phyloP scores from a whole-genome alignment of 2,888 invertebrate genomes.

The Ophion costatus region DNA sequence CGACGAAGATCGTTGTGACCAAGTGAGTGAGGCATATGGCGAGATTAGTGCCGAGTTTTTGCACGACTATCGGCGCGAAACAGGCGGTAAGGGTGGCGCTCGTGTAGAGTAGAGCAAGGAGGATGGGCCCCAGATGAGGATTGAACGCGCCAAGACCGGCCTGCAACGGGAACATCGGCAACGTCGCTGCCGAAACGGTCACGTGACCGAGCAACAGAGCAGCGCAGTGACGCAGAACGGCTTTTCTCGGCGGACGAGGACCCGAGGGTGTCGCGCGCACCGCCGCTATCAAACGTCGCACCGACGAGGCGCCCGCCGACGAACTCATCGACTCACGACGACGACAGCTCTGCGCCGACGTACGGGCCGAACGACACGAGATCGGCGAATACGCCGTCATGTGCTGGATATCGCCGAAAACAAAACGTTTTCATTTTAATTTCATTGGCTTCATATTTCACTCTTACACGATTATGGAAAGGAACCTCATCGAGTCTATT shows the following conservation, averaged over 20 bases:
- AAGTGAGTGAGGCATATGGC: slow-evolving; percentile 81
- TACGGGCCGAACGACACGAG: slow-evolving; percentile 83
- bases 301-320: slow-evolving; percentile 87
- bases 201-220: slow-evolving; percentile 85
- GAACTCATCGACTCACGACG: slow-evolving; percentile 84
- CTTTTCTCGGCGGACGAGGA: slow-evolving; percentile 79
- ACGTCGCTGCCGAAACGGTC: slow-evolving; percentile 87
- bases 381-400: slow-evolving; percentile 87
- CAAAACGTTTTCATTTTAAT: background rate
- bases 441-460: background rate
- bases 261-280: slow-evolving; percentile 79
- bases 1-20: slow-evolving; percentile 79
- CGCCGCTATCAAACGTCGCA: slow-evolving; percentile 88
- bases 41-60: slow-evolving; percentile 84
- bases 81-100: slow-evolving; percentile 78
- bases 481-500: no score
- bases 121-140: slow-evolving; percentile 83
- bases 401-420: slow-evolving; percentile 78
- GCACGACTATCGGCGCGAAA: slow-evolving; percentile 84
- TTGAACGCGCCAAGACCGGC: slow-evolving; percentile 83
- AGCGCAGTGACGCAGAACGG: slow-evolving; percentile 81
- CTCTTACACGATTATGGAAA: no score
- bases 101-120: slow-evolving; percentile 79
- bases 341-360: slow-evolving; percentile 84
- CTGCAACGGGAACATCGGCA: slow-evolving; percentile 87